phyloP scores from a whole-genome alignment of 2,113 vertebrate species.

The Mobula birostris region DNA sequence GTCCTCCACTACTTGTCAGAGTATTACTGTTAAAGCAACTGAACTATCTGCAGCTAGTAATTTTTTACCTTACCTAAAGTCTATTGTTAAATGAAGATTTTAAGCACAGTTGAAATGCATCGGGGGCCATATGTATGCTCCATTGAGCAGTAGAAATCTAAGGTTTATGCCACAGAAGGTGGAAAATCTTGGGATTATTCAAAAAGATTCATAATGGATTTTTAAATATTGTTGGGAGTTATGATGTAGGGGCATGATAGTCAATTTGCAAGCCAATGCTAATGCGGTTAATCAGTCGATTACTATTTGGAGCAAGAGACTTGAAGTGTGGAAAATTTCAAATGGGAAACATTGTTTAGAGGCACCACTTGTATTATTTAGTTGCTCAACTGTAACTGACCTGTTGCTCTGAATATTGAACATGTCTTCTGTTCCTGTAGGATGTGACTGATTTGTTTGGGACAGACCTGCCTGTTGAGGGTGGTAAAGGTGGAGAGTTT shows the following conservation, averaged over 20 bases:
- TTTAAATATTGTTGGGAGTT: neutral
- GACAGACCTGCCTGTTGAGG: constrained; percentile 91
- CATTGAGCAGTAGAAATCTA: neutral
- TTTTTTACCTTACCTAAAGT: neutral
- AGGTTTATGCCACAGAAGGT: neutral
- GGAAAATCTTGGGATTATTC: neutral
- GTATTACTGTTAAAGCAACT: neutral
- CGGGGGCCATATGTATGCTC: neutral
- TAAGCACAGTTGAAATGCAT: neutral
- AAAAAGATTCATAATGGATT: neutral
- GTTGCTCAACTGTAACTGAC: neutral
- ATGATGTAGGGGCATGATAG: neutral
- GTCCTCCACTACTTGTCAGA: too few relatives aligned
- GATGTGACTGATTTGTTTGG: constrained; percentile 95
- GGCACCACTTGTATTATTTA: neutral
- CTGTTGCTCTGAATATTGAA: neutral
- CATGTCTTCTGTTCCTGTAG: constrained; percentile 50
- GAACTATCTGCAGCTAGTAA: neutral
- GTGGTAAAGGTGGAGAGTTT: constrained; percentile 92
- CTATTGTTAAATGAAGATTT: neutral
- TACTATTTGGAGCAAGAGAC: neutral
- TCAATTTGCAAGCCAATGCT: neutral
- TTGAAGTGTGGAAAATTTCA: neutral
- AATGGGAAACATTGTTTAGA: neutral
- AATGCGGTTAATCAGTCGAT: neutral